phyloP scores from a whole-genome alignment of 1,140 invertebrate species.

The Acromyrmex heyeri region DNA sequence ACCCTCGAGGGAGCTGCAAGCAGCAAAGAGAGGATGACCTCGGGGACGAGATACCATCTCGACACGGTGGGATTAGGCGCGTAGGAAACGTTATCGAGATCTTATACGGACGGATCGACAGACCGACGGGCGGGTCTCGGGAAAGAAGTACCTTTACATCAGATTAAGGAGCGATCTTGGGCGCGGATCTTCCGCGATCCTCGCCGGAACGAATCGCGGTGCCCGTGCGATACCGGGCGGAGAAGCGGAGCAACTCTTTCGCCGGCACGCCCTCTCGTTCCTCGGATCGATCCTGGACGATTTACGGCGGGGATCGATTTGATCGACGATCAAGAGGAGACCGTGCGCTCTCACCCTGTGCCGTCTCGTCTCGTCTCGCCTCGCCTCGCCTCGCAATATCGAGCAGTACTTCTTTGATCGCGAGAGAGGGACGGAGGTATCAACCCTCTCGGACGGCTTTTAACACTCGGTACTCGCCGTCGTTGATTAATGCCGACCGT shows the following conservation, averaged over 20 bases:
- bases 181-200: constrained; percentile 60
- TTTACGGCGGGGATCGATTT: constrained; percentile 59
- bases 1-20: constrained; percentile 13
- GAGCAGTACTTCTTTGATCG: constrained; percentile 32
- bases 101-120: constrained; percentile 48
- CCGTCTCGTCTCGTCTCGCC: neutral
- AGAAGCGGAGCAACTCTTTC: constrained; percentile 49
- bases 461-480: constrained; percentile 39
- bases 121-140: constrained; percentile 58
- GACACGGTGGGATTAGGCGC: constrained; percentile 65
- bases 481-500: constrained; percentile 31
- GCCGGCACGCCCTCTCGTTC: constrained; percentile 65
- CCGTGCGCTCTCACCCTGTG: constrained; percentile 25
- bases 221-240: constrained; percentile 33
- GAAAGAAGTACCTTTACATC: constrained; percentile 69
- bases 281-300: constrained; percentile 57
- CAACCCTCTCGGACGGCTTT: constrained; percentile 38
- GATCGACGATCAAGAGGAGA: constrained; percentile 64
- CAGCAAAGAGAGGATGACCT: neutral
- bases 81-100: constrained; percentile 74
- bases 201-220: constrained; percentile 71
- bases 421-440: constrained; percentile 19
- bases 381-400: constrained; percentile 10
- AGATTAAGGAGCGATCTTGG: constrained; percentile 75
- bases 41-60: constrained; percentile 52